Conservation (phyloP, 2,113 vertebrate species). For the Suricata suricatta region DNA sequence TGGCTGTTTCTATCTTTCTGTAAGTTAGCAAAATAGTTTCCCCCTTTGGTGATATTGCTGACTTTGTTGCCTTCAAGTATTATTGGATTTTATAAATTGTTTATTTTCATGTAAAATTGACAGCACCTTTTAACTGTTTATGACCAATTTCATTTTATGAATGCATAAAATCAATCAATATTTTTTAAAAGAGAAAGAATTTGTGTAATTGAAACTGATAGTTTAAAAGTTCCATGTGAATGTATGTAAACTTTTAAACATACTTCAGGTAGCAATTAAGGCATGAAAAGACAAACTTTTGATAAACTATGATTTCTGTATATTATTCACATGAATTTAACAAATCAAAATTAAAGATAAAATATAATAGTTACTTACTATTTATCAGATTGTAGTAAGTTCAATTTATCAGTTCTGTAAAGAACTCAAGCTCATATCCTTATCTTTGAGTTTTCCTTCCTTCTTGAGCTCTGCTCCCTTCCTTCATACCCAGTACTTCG, state of each 20-base stretch:
- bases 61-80: slow-evolving; percentile 39
- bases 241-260: not conserved
- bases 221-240: not conserved
- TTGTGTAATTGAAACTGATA: not conserved
- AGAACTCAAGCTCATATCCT: not conserved
- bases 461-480: not conserved
- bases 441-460: not conserved
- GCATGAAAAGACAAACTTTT: not conserved
- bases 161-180: slow-evolving; percentile 16
- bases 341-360: not conserved
- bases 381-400: not conserved
- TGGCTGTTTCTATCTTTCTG: not conserved
- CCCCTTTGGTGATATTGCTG: not conserved
- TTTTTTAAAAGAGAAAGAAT: not conserved
- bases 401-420: not conserved
- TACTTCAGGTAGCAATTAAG: not conserved
- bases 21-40: not conserved
- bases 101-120: slow-evolving; percentile 60
- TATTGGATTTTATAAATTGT: slow-evolving; percentile 49
- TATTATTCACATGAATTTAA: not conserved
- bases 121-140: slow-evolving; percentile 56
- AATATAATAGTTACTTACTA: not conserved
- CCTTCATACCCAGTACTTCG: not conserved
- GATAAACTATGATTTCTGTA: not conserved
- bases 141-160: slow-evolving; percentile 55